Evolutionary conservation across 92 coral and sea anemone species (phyloP), one percentile per base, ranked within the genome.

Genomic region (Siderastrea radians): DNA sequence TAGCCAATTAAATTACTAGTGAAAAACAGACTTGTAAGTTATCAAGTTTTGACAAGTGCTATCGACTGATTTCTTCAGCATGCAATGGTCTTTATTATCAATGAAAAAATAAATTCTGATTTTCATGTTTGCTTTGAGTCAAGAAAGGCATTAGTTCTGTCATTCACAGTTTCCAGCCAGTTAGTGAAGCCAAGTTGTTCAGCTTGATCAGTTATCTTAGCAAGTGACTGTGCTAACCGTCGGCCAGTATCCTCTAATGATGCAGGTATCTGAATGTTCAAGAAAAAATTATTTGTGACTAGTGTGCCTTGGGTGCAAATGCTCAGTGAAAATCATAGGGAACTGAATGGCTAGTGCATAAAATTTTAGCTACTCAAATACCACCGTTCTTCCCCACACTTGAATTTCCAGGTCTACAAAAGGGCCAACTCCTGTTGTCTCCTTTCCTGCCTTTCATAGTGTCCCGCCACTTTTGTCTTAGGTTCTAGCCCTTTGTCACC

Each of bases 151-250:
- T 49, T 68, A 19, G 72, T 62, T 61, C 51, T 84, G 52, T 46
- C 70, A 17, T 62, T 49, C 47, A 87, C 53, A 65, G 81, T 65
- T 73, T 86, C 93, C 49, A 94, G 69, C 97, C 97, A 94, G 58
- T 72, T 84, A 12, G 92, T 78, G 67, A 92, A 72, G 50, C 91
- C 93, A 61, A 83, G 74, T 52, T 82, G 54, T 67, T 80, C 86
- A 44, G 91, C 78, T 52, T 53, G 83, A 48, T 86, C 71, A 50
- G 62, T 83, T 38, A 86, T 54, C 72, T 65, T 81, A n/a, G 89
- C 75, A 5, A 94, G 81, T 52, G 91, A 69, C 38, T 81, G 85
- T 55, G 92, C 77, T 14, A 94, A 81, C 26, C 70, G 80, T 72
- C 73, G 14, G 3, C 82, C 92, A 81, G 51, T 78, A 19, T 57